A percentile compares a stretch with the other conserved stretches of the same genome.
These are phyloP conservation scores for Excalfactoria chinensis DNA, from an alignment of 2,113 vertebrate species.

Conservation along the genomic window DNA sequence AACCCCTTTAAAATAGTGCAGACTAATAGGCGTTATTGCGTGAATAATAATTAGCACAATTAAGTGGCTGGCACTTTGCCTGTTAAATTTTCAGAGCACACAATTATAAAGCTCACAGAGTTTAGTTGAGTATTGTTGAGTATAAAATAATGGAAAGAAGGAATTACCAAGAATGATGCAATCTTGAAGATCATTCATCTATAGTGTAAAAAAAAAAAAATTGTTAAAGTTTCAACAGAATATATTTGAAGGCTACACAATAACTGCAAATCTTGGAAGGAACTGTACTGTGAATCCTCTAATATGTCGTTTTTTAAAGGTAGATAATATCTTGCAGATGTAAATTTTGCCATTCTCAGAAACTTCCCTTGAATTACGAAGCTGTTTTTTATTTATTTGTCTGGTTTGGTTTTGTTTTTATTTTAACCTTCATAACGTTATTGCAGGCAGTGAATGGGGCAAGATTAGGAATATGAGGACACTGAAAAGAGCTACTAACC, in stretches of 20 bases:
- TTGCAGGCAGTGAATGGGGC: not conserved
- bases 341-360: not conserved
- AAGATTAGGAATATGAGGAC: not conserved
- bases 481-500: not conserved
- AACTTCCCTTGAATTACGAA: not conserved
- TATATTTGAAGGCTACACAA: not conserved
- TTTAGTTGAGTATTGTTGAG: constrained; percentile 62
- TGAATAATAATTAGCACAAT: constrained; percentile 84
- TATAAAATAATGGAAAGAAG: constrained; percentile 58
- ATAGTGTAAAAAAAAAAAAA: not conserved
- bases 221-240: not conserved
- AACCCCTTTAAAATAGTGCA: constrained; percentile 76
- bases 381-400: not conserved
- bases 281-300: not conserved
- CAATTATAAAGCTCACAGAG: constrained; percentile 64
- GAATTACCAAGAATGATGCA: constrained; percentile 54
- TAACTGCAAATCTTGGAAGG: not conserved
- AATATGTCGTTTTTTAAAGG: not conserved
- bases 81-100: constrained; percentile 71
- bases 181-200: constrained; percentile 38
- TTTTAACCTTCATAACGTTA: not conserved
- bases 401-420: not conserved
- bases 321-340: not conserved
- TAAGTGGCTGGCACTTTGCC: constrained; percentile 67
- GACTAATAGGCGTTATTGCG: constrained; percentile 79